phyloP scores from a whole-genome alignment of 92 coral and sea anemone species.

The Siderastrea radians region DNA sequence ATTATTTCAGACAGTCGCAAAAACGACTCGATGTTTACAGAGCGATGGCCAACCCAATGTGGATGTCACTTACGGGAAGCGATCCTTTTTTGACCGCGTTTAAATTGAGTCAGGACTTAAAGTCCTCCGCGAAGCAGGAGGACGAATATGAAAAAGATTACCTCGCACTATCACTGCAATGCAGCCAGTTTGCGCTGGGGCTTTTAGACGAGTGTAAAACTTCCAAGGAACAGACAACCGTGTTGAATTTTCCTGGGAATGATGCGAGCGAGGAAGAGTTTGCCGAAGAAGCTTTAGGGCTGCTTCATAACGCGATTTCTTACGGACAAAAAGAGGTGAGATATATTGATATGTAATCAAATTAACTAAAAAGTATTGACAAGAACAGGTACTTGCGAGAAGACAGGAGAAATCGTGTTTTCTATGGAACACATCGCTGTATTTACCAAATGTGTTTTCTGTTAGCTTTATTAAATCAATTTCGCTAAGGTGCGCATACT shows the following conservation, averaged over 20 bases:
- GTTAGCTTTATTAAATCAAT: constrained; percentile 14
- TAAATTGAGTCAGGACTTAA: constrained; percentile 82
- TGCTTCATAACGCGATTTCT: constrained; percentile 89
- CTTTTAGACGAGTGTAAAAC: constrained; percentile 94
- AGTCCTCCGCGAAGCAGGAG: constrained; percentile 83
- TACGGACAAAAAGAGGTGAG: constrained; percentile 98
- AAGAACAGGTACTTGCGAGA: constrained; percentile 10
- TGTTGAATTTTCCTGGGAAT: constrained; percentile 89
- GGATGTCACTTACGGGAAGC: constrained; percentile 82
- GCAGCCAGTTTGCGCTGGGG: constrained; percentile 88
- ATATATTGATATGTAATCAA: neutral
- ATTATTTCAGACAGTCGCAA: constrained; percentile 88
- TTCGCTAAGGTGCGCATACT: neutral
- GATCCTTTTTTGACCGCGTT: constrained; percentile 92
- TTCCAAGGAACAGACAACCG: constrained; percentile 87
- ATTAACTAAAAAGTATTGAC: constrained; percentile 25
- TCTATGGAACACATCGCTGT: neutral
- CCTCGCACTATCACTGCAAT: constrained; percentile 75
- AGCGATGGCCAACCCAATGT: constrained; percentile 93
- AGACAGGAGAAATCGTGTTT: constrained; percentile 4
- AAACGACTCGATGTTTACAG: constrained; percentile 88
- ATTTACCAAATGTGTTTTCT: constrained; percentile 27
- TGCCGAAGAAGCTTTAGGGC: constrained; percentile 79
- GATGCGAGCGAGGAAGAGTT: constrained; percentile 73
- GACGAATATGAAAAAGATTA: constrained; percentile 98